Evolutionary conservation across 2,797 vertebrate genomes (phyloP), one percentile per base, ranked within the genome.

Genomic region (Schizothorax lantsangensis): DNA sequence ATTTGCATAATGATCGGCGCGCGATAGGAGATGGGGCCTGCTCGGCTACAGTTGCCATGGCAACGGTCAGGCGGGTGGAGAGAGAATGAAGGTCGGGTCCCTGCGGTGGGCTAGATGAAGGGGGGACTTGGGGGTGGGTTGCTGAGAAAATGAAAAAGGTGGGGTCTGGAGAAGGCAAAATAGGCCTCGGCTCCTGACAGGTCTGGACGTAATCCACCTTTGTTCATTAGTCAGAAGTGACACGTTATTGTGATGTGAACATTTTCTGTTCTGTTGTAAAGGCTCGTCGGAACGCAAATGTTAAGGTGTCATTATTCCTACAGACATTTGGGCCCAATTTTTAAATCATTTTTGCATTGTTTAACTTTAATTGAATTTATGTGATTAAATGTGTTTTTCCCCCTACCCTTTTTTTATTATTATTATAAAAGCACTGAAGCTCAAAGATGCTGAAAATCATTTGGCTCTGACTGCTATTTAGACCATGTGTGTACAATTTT

Each of bases 1-100:
- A 96, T 97, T 97, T 97, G 95, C 96, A 95, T 97, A 97, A 96
- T 94, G 94, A 95, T 94, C 91, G 93, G 88, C 92, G 92, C 93
- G 91, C 95, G 96, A 97, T 97, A 96, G 92, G 90, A 97, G 96
- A 96, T 89, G 75, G 59, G 49, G 82, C 62, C 79, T 52, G 87
- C 84, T 86, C 87, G 33, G 85, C 74, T 84, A 69, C 85, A 89
- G 90, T 91, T 90, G 89, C 90, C 84, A 91, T 90, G 87, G 81
- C 66, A 78, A 85, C 87, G 86, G 87, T 83, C 87, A 83, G 87
- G 69, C 87, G 86, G 89, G 85, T 74, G 69, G 86, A 89, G 87
- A 90, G 83, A 94, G 93, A 96, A 95, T 94, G 93, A 93, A 95
- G 95, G 91, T 92, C 87, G 92, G 93, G 92, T 88, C 90, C 81